Evolutionary conservation across 2,797 vertebrate genomes (phyloP), one percentile per base, ranked within the genome.

Genomic region (Callimico goeldii): DNA sequence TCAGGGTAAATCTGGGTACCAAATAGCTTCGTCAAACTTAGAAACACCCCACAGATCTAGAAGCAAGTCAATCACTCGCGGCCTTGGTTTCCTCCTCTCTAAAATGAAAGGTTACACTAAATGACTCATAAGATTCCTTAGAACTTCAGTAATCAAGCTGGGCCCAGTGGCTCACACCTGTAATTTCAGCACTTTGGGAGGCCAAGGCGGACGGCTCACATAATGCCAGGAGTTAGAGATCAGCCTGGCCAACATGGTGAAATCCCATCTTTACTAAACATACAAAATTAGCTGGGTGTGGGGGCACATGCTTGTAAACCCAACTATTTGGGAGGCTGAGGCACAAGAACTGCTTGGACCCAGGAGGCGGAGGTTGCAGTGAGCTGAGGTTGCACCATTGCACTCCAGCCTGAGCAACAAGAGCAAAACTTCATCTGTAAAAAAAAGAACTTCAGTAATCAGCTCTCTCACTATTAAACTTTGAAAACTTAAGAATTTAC

Each of bases 21-120:
- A 95, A 88, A 75, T 1, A 76, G 19, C 10, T 88, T 96, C 61
- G 85, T 7, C 48, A 80, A 90, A 86, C 28, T 73, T 84, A 79
- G 84, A 91, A 88, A 94, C 72, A 76, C 24, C 57, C 33, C 76
- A 94, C 4, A 94, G 64, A 94, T 79, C 26, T 72, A 85, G 55
- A 39, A 83, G 30, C 41, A 81, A 76, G 28, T 67, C 75, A 50
- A 11, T 64, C 39, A 64, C 52, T 84, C 46, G 4, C 19, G 17
- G n/a, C 7, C 72, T 89, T 80, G n/a, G 30, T 43, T 70, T 82
- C 22, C 50, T 77, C 50, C 72, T 50, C n/a, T 20, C 12, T 58
- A 83, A 88, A 90, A 91, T 6, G 33, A 93, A 76, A 17, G 50
- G 17, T 4, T 84, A 5, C 36, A 95, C 41, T 64, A 80, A 22